Evolutionary conservation across 2,888 invertebrate species (phyloP).

Genomic region (Tipula lateralis): DNA sequence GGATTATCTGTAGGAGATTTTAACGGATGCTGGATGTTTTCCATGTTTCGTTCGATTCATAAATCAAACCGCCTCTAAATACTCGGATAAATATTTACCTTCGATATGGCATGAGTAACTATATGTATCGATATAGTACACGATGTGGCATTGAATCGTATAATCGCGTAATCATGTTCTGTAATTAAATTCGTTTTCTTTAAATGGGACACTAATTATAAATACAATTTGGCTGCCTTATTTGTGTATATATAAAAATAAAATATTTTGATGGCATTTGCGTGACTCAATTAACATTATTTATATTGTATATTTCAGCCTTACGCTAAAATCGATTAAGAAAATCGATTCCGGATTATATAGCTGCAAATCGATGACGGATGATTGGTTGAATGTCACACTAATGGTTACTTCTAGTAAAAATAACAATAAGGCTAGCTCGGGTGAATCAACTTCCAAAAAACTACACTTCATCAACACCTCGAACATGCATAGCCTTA

Average conservation of each 20-base stretch:
- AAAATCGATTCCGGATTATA: constrained; percentile 42
- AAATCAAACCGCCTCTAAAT: background rate
- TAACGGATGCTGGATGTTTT: background rate
- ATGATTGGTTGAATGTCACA: constrained; percentile 43
- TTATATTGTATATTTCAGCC: constrained; percentile 34
- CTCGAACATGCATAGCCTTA: constrained; percentile 35
- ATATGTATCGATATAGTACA: background rate
- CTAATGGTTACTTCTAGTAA: constrained; percentile 37
- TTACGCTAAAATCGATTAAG: constrained; percentile 38
- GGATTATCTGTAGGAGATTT: background rate
- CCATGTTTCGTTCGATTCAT: background rate
- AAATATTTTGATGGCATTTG: background rate
- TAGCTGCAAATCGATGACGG: constrained; percentile 39
- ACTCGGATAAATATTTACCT: background rate
- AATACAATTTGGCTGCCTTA: background rate
- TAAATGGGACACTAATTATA: background rate
- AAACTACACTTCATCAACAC: background rate
- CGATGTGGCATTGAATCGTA: background rate
- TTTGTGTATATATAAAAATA: too few relatives aligned
- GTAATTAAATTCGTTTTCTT: background rate
- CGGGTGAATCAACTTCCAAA: background rate
- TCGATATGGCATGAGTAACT: background rate
- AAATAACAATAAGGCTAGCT: background rate
- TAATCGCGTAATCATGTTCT: background rate
- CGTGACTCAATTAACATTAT: background rate